Percentiles rank a stretch among this genome's conserved stretches.
These are phyloP conservation scores for Rhinopomastus cyanomelas DNA, from an alignment of 2,113 vertebrate species.

Conservation along the genomic window DNA sequence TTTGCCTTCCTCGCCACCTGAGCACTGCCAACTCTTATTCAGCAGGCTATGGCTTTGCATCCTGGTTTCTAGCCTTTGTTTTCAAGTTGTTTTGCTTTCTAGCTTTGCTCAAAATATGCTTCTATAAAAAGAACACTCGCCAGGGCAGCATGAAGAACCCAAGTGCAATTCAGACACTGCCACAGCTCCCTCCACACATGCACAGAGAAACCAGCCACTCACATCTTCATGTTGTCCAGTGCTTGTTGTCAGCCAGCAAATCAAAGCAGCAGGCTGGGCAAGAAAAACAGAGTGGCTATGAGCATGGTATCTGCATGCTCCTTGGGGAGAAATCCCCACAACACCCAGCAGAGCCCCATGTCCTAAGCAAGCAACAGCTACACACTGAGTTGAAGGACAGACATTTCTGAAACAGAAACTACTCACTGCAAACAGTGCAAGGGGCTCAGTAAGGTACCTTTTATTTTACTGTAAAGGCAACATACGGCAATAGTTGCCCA, in stretches of 20 bases:
- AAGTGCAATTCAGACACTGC: neutral
- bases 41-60: neutral
- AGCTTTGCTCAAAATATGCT: neutral
- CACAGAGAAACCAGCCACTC: neutral
- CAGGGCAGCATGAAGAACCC: neutral
- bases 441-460: neutral
- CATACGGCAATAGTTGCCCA: neutral
- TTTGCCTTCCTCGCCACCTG: no score
- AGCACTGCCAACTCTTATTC: no score
- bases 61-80: neutral
- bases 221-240: rapidly evolving
- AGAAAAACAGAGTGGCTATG: neutral
- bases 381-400: rapidly evolving
- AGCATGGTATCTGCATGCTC: neutral
- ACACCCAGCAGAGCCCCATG: neutral
- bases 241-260: neutral
- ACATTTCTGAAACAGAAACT: neutral
- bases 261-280: neutral
- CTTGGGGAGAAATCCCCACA: neutral
- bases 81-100: neutral
- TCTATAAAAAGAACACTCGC: neutral
- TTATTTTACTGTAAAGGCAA: neutral
- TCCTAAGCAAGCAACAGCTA: neutral
- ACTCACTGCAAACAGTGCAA: neutral
- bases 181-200: rapidly evolving